phyloP scores from a whole-genome alignment of 2,113 vertebrate species.

The Brienomyrus brachyistius region DNA sequence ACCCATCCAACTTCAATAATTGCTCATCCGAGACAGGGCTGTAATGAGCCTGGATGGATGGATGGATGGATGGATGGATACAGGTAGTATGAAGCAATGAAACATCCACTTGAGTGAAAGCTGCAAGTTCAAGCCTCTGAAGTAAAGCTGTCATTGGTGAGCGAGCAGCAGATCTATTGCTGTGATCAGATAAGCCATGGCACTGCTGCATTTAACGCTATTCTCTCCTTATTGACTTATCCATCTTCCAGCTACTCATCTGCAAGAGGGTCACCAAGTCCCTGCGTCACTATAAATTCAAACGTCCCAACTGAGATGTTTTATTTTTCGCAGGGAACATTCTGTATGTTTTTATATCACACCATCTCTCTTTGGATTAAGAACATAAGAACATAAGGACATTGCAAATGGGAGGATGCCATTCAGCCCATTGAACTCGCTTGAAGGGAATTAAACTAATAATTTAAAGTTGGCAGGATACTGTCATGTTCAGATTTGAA shows the following conservation, averaged over 20 bases:
- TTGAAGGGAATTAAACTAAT: not conserved
- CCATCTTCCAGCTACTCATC: not conserved
- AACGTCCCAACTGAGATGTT: not conserved
- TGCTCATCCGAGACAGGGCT: not conserved
- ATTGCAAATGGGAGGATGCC: not conserved
- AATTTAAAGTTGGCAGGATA: not conserved
- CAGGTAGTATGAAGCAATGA: not conserved
- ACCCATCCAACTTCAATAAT: not conserved
- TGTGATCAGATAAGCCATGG: not conserved
- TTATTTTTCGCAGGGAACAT: not conserved
- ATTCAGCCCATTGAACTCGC: not conserved
- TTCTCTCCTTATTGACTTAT: not conserved
- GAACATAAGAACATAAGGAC: not conserved
- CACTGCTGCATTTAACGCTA: not conserved
- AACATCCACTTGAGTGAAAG: not conserved
- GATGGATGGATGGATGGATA: not conserved
- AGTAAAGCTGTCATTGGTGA: not conserved
- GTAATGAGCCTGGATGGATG: not conserved
- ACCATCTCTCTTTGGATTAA: not conserved
- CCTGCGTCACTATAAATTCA: not conserved
- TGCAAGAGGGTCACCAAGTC: not conserved
- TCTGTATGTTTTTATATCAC: not conserved
- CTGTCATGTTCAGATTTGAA: not conserved
- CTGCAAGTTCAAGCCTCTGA: not conserved
- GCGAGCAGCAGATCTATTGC: not conserved